Evolutionary conservation across 2,888 invertebrate genomes (phyloP), one percentile per base, ranked within the genome.

Genomic region (Tetramorium bicarinatum): DNA sequence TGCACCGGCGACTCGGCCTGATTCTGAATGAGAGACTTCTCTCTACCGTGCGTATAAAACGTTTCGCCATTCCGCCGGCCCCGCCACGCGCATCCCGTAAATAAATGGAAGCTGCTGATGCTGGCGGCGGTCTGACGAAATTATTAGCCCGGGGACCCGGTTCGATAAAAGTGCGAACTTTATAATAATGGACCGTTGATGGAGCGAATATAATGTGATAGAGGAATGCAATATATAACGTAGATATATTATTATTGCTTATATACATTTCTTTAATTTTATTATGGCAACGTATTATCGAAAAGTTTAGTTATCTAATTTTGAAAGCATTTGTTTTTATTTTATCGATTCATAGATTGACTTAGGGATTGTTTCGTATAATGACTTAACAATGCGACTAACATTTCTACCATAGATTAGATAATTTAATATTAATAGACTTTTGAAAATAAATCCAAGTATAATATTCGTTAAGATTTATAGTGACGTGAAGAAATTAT

Each of bases 11-110:
- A 62, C 69, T 72, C 83, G 76, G 77, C 87, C 85, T 85, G 87
- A 83, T 87, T 87, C 77, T 52, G 74, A 82, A 80, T 80, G 80
- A 85, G 85, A 64, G 85, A 64, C 72, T 87, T 54, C 75, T 64
- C 75, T 56, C 74, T 67, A 52, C 52, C 56, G 56, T 44, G 67
- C n/a, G 44, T 59, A 61, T 67, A 80, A 86, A 87, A 83, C 85
- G 77, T 47, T 77, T 72, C 76, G 72, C 62, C 49, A 71, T 77
- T 72, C 71, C 71, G 76, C 41, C 8, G 49, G 56, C 74, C 72
- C 67, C 72, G 84, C 61, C 15, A 54, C 59, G 64, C 79, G 69
- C 72, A 47, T 80, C 71, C 41, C 56, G 34, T 34, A 72, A 71
- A 72, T 80, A 80, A 80, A 80, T 80, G 59, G 25, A 59, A 72